These are phyloP conservation scores for Phrynocephalus vlangalii DNA, from an alignment of 2,797 vertebrate species.

Conservation along the genomic window DNA sequence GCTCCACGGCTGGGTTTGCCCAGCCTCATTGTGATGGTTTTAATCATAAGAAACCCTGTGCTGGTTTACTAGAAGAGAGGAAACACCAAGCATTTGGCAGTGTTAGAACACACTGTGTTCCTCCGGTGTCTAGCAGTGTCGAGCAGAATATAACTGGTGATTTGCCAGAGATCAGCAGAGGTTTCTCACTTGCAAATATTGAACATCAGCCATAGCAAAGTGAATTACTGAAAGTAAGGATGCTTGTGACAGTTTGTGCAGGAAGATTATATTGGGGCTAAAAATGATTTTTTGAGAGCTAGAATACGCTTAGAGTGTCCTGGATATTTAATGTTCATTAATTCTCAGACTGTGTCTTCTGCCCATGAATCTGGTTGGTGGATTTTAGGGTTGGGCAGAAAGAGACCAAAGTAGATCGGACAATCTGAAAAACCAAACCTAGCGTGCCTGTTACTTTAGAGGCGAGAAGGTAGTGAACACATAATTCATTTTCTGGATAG, in stretches of 20 bases:
- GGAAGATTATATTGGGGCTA: neutral
- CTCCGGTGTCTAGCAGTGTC: neutral
- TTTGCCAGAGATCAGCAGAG: neutral
- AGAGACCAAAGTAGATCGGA: neutral
- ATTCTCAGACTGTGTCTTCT: neutral
- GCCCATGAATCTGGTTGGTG: neutral
- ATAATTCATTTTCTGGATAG: neutral
- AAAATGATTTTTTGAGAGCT: neutral
- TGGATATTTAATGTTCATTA: neutral
- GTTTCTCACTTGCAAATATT: neutral
- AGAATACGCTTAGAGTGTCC: neutral
- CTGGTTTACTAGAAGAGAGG: neutral
- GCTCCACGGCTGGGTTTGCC: neutral
- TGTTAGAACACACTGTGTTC: neutral
- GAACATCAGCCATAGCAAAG: neutral
- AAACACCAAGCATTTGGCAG: neutral
- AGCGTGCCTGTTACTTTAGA: neutral
- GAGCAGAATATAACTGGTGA: neutral
- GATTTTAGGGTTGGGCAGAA: neutral
- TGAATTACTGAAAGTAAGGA: slow-evolving; percentile 1
- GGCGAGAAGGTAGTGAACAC: neutral
- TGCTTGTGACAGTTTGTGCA: neutral
- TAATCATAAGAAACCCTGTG: neutral
- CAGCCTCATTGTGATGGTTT: neutral
- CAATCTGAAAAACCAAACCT: neutral